Base-by-base conservation (phyloP, 2,113 vertebrate genomes). In the Zingel zingel region DNA sequence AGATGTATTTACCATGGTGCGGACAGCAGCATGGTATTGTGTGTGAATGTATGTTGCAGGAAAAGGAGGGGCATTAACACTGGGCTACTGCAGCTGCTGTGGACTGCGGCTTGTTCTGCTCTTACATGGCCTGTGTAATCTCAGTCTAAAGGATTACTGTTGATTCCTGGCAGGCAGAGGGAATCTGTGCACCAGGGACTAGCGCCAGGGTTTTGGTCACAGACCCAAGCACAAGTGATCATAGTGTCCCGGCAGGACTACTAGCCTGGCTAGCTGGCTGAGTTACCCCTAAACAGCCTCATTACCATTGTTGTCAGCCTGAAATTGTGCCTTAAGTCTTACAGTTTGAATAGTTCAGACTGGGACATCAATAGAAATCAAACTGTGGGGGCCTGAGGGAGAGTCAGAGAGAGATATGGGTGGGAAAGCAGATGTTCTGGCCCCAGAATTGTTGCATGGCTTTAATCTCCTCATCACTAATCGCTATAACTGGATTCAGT, bases 391-490 rank as follows among this genome's bases (percentile, higher is more conserved):
- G 75, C 77, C 71, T 25, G 67, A 80, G 86, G 74, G 78, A 74
- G 51, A 68, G 82, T 67, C 50, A 45, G 63, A 59, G 36, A 74
- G 76, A 65, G 73, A 66, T 72, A 86, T 85, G 87, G 90, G 87
- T 78, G 81, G 90, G 86, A 90, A 93, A 94, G 91, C 94, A 95
- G 94, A 93, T 94, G 94, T 94, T 94, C 88, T 92, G 86, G 84
- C 89, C 83, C 79, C 86, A 89, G 89, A 93, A 93, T 92, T 92
- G 91, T 85, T 89, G 83, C 88, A 88, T 82, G 81, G 93, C 86
- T 92, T 93, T 95, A 94, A 94, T 95, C 94, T 93, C 88, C 85
- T 92, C 90, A 86, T 90, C 91, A 88, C 93, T 94, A 94, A 95
- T 95, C 93, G 88, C 90, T 88, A 91, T 93, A 94, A 94, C 93